A percentile compares a stretch with the other conserved stretches of the same genome.
Evolutionary conservation across 2,888 invertebrate species (phyloP).

Genomic region (Coleophora deauratella): DNA sequence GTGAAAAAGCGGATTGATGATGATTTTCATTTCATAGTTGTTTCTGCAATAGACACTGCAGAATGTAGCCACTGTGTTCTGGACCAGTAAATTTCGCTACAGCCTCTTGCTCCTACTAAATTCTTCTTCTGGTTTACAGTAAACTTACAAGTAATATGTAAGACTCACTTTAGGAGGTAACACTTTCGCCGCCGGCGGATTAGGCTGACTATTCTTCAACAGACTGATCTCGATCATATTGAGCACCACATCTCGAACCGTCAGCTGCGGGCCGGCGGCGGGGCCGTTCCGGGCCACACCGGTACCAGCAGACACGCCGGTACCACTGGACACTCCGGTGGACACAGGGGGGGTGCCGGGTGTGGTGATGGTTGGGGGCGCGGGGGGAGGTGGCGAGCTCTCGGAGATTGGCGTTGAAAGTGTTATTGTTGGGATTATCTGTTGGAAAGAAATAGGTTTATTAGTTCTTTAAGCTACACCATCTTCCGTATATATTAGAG

Average conservation of each 20-base stretch:
- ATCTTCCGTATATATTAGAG: no score
- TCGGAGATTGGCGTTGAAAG: slow-evolving; percentile 16
- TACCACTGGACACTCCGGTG: slow-evolving; percentile 55
- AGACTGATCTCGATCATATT: slow-evolving; percentile 89
- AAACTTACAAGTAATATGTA: no score
- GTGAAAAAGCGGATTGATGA: no score
- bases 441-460: background rate
- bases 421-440: slow-evolving; percentile 11
- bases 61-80: no score
- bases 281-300: slow-evolving; percentile 30
- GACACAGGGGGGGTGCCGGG: slow-evolving; percentile 14
- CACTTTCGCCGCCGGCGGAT: slow-evolving; percentile 39
- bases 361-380: slow-evolving; percentile 13
- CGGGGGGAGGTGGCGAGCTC: no score
- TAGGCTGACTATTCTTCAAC: slow-evolving; percentile 76
- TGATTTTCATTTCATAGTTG: no score
- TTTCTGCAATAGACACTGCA: no score
- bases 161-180: slow-evolving; percentile 36
- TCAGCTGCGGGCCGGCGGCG: slow-evolving; percentile 68
- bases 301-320: slow-evolving; percentile 25
- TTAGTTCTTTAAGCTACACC: no score
- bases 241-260: slow-evolving; percentile 87
- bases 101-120: no score
- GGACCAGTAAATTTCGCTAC: no score
- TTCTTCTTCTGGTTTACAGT: no score